Evolutionary conservation across 2,888 invertebrate genomes (phyloP).

Genomic region (Leucoptera coffeella): DNA sequence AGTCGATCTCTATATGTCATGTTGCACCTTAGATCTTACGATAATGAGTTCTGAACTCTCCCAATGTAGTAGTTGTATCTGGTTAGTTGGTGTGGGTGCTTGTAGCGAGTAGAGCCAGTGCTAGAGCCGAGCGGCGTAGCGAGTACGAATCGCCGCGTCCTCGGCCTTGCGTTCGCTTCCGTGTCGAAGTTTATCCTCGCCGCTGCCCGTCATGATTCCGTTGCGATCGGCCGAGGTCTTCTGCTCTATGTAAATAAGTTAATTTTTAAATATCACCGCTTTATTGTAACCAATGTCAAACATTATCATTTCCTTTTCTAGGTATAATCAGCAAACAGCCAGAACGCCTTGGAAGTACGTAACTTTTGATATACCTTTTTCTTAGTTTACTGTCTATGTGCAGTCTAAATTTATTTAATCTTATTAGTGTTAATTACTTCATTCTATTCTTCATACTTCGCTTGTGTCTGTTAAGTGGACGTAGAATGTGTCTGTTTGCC

Average conservation of each 20-base stretch:
- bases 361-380: conserved; percentile 13
- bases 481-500: no score
- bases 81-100: no score
- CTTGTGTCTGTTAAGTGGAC: no score
- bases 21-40: no score
- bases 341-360: conserved; percentile 50
- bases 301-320: conserved; percentile 38
- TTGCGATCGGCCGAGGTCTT: conserved; percentile 38
- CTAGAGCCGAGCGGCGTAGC: conserved; percentile 17
- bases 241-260: conserved; percentile 11
- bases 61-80: no score
- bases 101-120: no score
- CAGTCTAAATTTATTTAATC: no score
- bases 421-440: no score
- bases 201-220: conserved; percentile 40
- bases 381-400: no score
- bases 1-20: no score
- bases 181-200: conserved; percentile 41
- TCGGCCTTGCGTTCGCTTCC: conserved; percentile 46
- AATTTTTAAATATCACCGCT: neutral
- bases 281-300: conserved; percentile 11
- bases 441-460: no score
- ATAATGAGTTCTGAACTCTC: no score
- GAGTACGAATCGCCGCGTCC: conserved; percentile 40
- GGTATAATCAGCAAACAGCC: conserved; percentile 50